A percentile compares a stretch with the other conserved stretches of the same genome.
These are phyloP conservation scores for Pseudachorutes palmiensis DNA, from an alignment of 1,140 invertebrate species.

Conservation along the genomic window DNA sequence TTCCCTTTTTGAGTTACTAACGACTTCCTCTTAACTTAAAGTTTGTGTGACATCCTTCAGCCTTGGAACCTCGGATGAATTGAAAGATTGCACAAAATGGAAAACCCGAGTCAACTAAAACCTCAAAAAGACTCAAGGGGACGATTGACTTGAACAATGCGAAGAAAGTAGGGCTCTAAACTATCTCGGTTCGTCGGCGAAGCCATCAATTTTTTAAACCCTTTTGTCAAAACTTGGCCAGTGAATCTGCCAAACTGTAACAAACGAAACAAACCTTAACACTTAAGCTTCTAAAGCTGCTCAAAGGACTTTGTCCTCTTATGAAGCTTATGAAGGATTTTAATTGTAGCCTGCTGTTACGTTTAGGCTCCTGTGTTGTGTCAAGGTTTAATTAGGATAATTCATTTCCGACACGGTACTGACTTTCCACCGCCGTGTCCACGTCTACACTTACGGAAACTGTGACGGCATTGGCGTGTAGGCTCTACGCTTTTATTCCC, in stretches of 20 bases:
- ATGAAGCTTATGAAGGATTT: no score
- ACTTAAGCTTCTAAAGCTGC: not conserved
- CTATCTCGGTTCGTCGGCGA: no score
- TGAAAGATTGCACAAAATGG: not conserved
- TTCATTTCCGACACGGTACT: no score
- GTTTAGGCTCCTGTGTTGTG: no score
- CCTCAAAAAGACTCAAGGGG: not conserved
- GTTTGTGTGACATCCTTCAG: not conserved
- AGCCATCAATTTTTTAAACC: not conserved
- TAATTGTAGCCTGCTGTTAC: no score
- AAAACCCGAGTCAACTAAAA: not conserved
- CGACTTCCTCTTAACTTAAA: not conserved
- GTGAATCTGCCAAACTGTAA: not conserved
- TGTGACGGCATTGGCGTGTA: no score
- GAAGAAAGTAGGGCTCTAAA: no score
- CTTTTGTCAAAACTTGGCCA: not conserved
- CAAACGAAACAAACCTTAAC: not conserved
- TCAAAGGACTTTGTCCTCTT: no score
- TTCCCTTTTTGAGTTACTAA: not conserved
- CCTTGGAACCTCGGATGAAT: not conserved
- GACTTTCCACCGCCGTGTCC: no score
- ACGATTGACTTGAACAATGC: not conserved
- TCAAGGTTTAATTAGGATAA: no score
- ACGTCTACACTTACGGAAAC: no score
- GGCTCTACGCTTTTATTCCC: no score